Base-by-base conservation (phyloP, 2,113 vertebrate genomes). In the Ploceus nigricollis region DNA sequence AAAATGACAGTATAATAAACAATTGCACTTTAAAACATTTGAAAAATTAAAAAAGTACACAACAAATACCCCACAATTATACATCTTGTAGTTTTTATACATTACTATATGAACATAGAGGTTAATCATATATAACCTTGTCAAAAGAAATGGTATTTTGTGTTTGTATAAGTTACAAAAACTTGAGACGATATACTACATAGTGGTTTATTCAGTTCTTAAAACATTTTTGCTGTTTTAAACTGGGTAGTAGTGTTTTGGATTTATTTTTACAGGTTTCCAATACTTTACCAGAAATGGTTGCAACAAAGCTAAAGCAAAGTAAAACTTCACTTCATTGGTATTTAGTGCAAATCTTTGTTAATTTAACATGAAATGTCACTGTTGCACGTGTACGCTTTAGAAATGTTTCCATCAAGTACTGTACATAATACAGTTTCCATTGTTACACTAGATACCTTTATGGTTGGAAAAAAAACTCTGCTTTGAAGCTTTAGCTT, bases 11-110 rank as follows among this genome's bases (percentile, higher is more conserved):
- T 96, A 84, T 98, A 98, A 98, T 98, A 98, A 98, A 98, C 98
- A 98, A 98, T 98, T 99, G 98, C 97, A 98, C 98, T 98, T 97
- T 96, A 97, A 97, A 97, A 98, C 94, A 97, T 95, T 94, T 98
- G 97, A 98, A 98, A 98, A 98, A 98, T 97, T 98, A 95, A 97
- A 97, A 98, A 98, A 98, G 97, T 98, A 98, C 98, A 98, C 97
- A 98, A 97, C 97, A 93, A 97, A 96, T 96, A 96, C 94, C 93
- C 97, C 97, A 97, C 97, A 97, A 96, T 96, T 97, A 90, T 97
- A 96, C 94, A 96, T 91, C 91, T 96, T 93, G 80, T 35, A 82
- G 96, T 80, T 97, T 98, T 96, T 98, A 88, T 97, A 97, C 97
- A 94, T 96, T 97, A 95, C 94, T 97, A 90, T 98, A 97, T 97